These are phyloP conservation scores for Pyrgus malvae DNA, from an alignment of 2,888 invertebrate species.

Conservation along the genomic window DNA sequence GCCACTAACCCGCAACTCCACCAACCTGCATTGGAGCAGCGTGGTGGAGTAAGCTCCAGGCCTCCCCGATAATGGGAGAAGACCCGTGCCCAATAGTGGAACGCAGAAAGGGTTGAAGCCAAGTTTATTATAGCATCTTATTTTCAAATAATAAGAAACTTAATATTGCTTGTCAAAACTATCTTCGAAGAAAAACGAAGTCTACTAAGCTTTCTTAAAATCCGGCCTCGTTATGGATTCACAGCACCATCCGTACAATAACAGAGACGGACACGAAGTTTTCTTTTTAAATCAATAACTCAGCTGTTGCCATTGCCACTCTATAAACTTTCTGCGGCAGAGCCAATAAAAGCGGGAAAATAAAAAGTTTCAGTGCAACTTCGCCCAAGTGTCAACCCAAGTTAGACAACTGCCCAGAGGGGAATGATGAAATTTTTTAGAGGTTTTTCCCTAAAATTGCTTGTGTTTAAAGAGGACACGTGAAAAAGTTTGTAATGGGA, in stretches of 20 bases:
- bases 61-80: too few relatives aligned
- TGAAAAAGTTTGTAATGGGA: background rate
- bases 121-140: too few relatives aligned
- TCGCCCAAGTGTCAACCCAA: constrained; percentile 58
- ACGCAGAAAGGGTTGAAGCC: too few relatives aligned
- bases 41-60: too few relatives aligned
- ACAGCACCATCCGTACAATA: constrained; percentile 4
- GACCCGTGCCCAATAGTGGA: too few relatives aligned
- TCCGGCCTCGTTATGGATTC: constrained; percentile 6
- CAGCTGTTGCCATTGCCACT: constrained; percentile 51
- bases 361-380: constrained; percentile 57
- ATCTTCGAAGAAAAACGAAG: too few relatives aligned
- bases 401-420: constrained; percentile 46
- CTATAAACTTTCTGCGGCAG: constrained; percentile 28
- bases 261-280: constrained; percentile 6
- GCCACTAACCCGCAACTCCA: too few relatives aligned
- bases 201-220: too few relatives aligned
- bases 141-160: too few relatives aligned
- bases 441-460: background rate
- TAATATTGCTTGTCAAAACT: too few relatives aligned
- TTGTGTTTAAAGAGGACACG: background rate
- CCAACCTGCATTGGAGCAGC: too few relatives aligned
- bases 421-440: constrained; percentile 10
- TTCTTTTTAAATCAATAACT: constrained; percentile 50
- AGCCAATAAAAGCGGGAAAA: constrained; percentile 58